Evolutionary conservation across 2,888 invertebrate species (phyloP).

Genomic region (Brachypalpus laphriformis): DNA sequence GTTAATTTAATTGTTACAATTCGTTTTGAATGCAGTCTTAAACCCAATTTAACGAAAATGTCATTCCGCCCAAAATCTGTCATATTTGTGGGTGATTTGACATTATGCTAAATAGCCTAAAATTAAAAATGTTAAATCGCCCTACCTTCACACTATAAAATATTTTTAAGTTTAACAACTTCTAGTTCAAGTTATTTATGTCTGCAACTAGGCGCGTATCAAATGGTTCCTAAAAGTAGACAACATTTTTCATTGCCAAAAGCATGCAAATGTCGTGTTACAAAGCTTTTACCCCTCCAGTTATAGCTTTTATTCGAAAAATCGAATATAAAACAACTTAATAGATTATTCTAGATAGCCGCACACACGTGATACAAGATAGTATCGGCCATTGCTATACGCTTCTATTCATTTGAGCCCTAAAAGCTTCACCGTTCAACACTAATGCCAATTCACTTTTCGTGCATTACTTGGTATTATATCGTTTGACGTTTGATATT

Average conservation of each 20-base stretch:
- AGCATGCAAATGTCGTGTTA: too few species aligned
- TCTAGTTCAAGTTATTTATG: not conserved
- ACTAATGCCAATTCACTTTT: slow-evolving; percentile 33
- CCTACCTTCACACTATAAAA: too few species aligned
- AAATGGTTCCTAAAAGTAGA: slow-evolving; percentile 1
- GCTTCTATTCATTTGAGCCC: not conserved
- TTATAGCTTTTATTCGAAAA: not conserved
- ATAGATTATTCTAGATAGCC: slow-evolving; percentile 37
- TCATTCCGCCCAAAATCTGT: too few species aligned
- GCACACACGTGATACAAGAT: slow-evolving; percentile 41
- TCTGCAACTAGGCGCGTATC: not conserved
- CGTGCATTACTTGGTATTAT: slow-evolving; percentile 51
- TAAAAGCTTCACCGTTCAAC: slow-evolving; percentile 11
- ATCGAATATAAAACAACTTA: not conserved
- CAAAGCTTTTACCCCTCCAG: slow-evolving; percentile 6
- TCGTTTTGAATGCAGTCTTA: too few species aligned
- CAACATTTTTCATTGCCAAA: not conserved
- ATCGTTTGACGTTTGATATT: slow-evolving; percentile 10
- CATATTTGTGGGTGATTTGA: too few species aligned
- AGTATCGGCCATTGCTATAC: not conserved
- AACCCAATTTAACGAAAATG: too few species aligned
- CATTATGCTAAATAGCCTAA: too few species aligned
- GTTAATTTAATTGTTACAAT: too few species aligned
- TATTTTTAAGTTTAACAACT: not conserved
- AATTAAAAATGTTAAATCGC: too few species aligned